Evolutionary conservation across 2,113 vertebrate genomes (phyloP).

Genomic region (Indicator maculatus): DNA sequence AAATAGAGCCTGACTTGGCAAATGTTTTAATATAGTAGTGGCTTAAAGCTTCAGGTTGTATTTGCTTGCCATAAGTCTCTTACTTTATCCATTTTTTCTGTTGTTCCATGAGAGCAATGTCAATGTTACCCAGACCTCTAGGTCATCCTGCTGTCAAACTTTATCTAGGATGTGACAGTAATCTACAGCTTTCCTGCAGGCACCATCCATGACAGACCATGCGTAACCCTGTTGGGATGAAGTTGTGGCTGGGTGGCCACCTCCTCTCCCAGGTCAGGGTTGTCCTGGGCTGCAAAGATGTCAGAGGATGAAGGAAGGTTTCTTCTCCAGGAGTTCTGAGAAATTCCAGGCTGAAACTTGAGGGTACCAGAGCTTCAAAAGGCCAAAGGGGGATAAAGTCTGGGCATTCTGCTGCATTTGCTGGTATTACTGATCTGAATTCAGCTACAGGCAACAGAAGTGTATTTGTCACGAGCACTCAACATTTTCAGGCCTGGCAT

Average conservation of each 20-base stretch:
- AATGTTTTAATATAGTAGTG: not conserved
- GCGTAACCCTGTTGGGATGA: not conserved
- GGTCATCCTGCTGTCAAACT: not conserved
- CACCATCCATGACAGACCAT: accelerated
- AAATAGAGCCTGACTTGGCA: not conserved
- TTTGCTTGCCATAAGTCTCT: not conserved
- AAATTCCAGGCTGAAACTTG: not conserved
- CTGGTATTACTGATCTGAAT: not conserved
- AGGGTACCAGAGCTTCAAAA: not conserved
- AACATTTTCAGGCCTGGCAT: not conserved
- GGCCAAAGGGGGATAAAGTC: not conserved
- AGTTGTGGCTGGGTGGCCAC: accelerated
- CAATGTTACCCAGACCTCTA: not conserved
- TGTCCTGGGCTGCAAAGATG: not conserved
- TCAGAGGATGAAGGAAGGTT: not conserved
- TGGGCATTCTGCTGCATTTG: not conserved
- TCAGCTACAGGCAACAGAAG: not conserved
- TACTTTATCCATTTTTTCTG: not conserved
- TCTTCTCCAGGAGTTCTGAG: not conserved
- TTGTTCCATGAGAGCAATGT: not conserved
- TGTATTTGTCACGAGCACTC: not conserved
- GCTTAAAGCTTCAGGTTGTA: not conserved
- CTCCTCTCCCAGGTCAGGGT: not conserved
- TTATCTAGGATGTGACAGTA: not conserved
- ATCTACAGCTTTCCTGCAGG: not conserved